Evolutionary conservation across 2,797 vertebrate species (phyloP).

Genomic region (Balearica regulorum): DNA sequence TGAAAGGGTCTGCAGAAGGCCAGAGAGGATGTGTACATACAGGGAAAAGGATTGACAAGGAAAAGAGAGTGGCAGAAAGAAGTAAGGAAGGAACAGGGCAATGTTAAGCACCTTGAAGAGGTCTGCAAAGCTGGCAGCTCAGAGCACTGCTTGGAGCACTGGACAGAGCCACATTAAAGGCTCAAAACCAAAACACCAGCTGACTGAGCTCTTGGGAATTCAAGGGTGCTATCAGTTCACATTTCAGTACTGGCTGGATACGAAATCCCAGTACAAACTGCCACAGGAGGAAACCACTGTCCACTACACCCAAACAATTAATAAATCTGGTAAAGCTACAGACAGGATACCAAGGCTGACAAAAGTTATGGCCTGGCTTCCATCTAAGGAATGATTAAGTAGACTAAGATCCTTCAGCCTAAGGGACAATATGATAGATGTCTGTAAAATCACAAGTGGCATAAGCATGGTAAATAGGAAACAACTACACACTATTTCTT

Average conservation of each 20-base stretch:
- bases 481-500: neutral
- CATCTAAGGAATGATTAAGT: neutral
- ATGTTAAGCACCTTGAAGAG: neutral
- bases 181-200: neutral
- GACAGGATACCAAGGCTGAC: neutral
- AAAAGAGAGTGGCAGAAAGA: neutral
- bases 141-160: neutral
- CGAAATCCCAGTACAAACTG: neutral
- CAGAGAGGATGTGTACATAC: neutral
- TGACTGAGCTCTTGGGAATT: neutral
- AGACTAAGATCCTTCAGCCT: neutral
- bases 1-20: neutral
- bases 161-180: neutral
- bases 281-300: neutral
- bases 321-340: neutral
- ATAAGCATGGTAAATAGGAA: neutral
- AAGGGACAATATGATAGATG: neutral
- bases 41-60: neutral
- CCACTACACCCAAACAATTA: neutral
- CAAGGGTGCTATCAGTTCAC: neutral
- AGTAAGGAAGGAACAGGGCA: neutral
- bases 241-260: neutral
- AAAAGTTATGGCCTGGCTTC: neutral
- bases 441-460: neutral
- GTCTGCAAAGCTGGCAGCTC: neutral